These are phyloP conservation scores for Emydura subglobosa DNA, from an alignment of 2,113 vertebrate species.

Conservation along the genomic window DNA sequence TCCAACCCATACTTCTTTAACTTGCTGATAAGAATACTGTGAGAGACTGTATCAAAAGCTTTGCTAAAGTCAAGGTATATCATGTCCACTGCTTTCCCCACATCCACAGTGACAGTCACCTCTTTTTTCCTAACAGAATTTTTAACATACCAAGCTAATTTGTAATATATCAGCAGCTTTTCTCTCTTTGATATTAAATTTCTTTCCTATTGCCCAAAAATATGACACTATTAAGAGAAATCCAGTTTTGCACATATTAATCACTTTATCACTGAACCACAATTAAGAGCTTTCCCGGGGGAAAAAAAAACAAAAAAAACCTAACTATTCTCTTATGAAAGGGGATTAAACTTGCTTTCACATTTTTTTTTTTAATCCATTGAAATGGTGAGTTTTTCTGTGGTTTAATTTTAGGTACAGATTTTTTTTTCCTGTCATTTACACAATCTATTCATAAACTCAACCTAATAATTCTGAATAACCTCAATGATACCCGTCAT, in stretches of 20 bases:
- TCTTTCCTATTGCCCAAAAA: neutral
- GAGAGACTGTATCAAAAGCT: too few relatives aligned
- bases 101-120: too few relatives aligned
- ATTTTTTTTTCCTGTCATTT: neutral
- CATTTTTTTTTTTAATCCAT: neutral
- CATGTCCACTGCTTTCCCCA: too few relatives aligned
- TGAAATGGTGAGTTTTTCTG: neutral
- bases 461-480: neutral
- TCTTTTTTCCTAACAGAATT: neutral
- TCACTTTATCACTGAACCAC: neutral
- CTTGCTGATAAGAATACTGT: too few relatives aligned
- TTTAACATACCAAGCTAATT: neutral
- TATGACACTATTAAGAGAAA: neutral
- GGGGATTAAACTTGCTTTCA: neutral
- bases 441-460: rapidly evolving
- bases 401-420: neutral
- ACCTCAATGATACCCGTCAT: neutral
- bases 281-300: neutral
- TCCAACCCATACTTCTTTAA: too few relatives aligned
- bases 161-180: neutral
- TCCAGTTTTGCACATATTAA: neutral
- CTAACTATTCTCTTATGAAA: neutral
- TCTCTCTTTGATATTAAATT: neutral
- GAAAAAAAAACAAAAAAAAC: neutral
- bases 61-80: too few relatives aligned